Evolutionary conservation across 2,888 invertebrate genomes (phyloP).

Genomic region (Spodoptera littoralis): DNA sequence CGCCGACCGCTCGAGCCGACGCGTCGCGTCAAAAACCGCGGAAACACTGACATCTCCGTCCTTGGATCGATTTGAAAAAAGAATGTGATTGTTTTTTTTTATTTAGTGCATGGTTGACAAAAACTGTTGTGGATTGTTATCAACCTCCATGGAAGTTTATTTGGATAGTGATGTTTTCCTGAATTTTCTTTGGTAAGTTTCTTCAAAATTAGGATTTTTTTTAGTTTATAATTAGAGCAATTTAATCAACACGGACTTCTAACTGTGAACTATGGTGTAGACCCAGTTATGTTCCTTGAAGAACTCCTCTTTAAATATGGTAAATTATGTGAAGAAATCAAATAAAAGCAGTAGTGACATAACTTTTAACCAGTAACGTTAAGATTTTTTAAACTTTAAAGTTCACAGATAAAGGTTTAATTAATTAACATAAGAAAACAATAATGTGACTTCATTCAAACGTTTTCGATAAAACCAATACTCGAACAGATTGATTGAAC

Average conservation of each 20-base stretch:
- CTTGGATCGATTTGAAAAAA: conserved; percentile 49
- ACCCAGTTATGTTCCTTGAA: neutral
- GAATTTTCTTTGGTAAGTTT: conserved; percentile 49
- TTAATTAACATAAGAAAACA: conserved; percentile 47
- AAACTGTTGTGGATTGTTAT: conserved; percentile 47
- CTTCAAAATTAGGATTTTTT: conserved; percentile 10
- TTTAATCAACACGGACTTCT: neutral
- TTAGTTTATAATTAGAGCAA: neutral
- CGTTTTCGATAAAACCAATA: conserved; percentile 15
- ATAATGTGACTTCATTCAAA: conserved; percentile 16
- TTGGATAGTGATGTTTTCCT: conserved; percentile 48
- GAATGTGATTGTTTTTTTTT: conserved; percentile 58
- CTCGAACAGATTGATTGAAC: conserved; percentile 4
- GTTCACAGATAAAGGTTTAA: conserved; percentile 19
- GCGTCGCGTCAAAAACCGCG: conserved; percentile 57
- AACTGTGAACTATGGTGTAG: neutral
- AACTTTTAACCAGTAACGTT: conserved; percentile 22
- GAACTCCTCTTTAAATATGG: neutral
- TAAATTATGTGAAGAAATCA: neutral
- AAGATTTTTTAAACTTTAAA: conserved; percentile 22
- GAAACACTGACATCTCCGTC: conserved; percentile 41
- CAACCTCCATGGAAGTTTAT: conserved; percentile 34
- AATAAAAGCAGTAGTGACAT: conserved; percentile 11
- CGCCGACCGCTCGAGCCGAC: conserved; percentile 54
- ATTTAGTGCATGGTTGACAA: conserved; percentile 51